Evolutionary conservation across 1,140 invertebrate species (phyloP), one percentile per base, ranked within the genome.

Genomic region (Drosophila malerkotliana): DNA sequence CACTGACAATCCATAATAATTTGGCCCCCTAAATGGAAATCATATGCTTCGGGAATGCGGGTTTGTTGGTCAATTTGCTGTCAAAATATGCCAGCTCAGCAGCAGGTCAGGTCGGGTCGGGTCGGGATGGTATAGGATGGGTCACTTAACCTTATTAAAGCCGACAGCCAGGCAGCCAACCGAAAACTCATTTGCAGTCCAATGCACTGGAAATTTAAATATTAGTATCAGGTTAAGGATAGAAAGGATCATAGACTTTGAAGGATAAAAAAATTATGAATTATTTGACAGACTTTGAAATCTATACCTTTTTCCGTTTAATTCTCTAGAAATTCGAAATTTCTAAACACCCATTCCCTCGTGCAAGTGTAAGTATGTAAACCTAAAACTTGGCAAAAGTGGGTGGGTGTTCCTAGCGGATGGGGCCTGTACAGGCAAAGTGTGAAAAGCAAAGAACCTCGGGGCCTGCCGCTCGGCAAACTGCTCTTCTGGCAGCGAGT

Each of bases 111-210:
- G 15, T 8, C 1, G 52, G 58, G 32, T 72, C 1, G 8, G 61
- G 30, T 9, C 30, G 37, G 52, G 45, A 62, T 7, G 14, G 53
- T 15, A 12, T 30, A 30, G 52, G 47, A 24, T 32, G 32, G 45
- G 59, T 15, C 68, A 68, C 68, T 79, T 79, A 72, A 79, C 76
- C 76, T 68, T 76, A 66, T 79, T 78, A 61, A 68, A 79, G 39
- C 56, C 37, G 48, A 44, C 32, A 28, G 58, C 8, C 49, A 24
- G 26, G 5, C 44, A 58, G 15, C 9, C 26, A 37, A 59, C 44
- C 67, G 55, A 44, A 71, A 77, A 52, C 56, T 74, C 18, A 66
- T 79, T 78, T 66, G 7, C 54, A 21, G 75, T 15, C 30, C 9
- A 10, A 9, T 32, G 26, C 53, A 30, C 47, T 37, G 5, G 24